A percentile compares a stretch with the other conserved stretches of the same genome.
These are phyloP conservation scores for Galeopterus variegatus DNA, from an alignment of 2,113 vertebrate species.

Conservation along the genomic window DNA sequence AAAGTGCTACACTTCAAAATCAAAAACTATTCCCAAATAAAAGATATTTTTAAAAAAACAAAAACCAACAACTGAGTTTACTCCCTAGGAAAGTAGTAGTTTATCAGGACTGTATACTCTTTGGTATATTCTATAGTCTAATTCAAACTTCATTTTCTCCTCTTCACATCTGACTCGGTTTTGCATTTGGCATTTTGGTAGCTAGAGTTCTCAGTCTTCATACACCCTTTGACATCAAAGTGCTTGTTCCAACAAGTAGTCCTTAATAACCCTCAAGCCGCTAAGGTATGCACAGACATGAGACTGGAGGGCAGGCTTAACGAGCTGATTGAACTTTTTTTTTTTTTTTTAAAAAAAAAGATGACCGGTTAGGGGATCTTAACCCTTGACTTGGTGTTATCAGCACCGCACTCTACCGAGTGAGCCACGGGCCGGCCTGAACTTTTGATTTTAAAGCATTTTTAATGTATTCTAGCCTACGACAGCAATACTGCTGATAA, in stretches of 20 bases:
- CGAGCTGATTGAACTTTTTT: not conserved
- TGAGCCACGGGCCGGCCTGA: too few relatives aligned
- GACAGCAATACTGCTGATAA: not conserved
- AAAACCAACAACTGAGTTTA: not conserved
- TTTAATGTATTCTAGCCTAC: not conserved
- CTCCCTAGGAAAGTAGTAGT: not conserved
- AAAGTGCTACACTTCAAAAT: not conserved
- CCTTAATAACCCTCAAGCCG: not conserved
- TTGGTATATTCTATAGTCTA: not conserved
- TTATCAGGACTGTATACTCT: not conserved
- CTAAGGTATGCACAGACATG: not conserved
- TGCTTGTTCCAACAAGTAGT: not conserved
- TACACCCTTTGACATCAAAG: not conserved
- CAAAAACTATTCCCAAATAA: not conserved
- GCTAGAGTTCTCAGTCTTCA: not conserved
- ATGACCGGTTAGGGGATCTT: too few relatives aligned
- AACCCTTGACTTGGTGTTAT: too few relatives aligned
- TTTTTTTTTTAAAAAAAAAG: too few relatives aligned
- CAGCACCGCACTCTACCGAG: too few relatives aligned
- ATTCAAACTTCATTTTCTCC: not conserved
- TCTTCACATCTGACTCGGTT: not conserved
- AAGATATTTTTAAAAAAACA: not conserved
- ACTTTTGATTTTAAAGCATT: slow-evolving; percentile 21
- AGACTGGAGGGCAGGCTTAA: not conserved
- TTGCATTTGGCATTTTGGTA: slow-evolving; percentile 21